A percentile compares a stretch with the other conserved stretches of the same genome.
These are phyloP conservation scores for Strix aluco DNA, from an alignment of 2,113 vertebrate species.

Conservation along the genomic window DNA sequence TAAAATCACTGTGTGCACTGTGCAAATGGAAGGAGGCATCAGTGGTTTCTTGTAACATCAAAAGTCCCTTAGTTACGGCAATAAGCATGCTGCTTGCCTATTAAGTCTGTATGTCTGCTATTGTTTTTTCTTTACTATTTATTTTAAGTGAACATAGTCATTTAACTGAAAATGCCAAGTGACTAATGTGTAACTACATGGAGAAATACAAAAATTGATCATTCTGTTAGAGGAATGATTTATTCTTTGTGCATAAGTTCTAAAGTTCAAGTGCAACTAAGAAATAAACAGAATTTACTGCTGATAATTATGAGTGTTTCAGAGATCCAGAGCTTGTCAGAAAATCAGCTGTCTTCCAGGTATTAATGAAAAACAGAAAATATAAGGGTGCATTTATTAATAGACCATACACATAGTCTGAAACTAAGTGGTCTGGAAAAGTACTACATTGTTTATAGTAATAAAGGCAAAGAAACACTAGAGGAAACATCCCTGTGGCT, in stretches of 20 bases:
- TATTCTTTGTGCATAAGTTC: constrained; percentile 23
- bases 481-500: constrained; percentile 74
- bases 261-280: background rate
- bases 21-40: background rate
- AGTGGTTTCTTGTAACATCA: background rate
- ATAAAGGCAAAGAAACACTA: constrained; percentile 59
- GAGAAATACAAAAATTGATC: constrained; percentile 18
- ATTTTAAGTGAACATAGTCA: background rate
- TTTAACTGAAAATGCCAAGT: constrained; percentile 49
- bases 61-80: background rate
- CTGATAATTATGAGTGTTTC: background rate
- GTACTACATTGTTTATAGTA: constrained; percentile 66
- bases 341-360: constrained; percentile 29
- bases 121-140: constrained; percentile 13
- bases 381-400: constrained; percentile 23
- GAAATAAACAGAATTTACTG: constrained; percentile 3
- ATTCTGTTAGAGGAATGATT: constrained; percentile 8
- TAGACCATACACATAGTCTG: constrained; percentile 8
- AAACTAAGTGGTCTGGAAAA: constrained; percentile 44
- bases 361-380: constrained; percentile 40
- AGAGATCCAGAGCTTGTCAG: background rate
- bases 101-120: background rate
- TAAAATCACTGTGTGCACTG: background rate
- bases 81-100: background rate
- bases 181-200: background rate